Base-by-base conservation (phyloP, 2,113 vertebrate genomes). In the Callopanchax toddi region DNA sequence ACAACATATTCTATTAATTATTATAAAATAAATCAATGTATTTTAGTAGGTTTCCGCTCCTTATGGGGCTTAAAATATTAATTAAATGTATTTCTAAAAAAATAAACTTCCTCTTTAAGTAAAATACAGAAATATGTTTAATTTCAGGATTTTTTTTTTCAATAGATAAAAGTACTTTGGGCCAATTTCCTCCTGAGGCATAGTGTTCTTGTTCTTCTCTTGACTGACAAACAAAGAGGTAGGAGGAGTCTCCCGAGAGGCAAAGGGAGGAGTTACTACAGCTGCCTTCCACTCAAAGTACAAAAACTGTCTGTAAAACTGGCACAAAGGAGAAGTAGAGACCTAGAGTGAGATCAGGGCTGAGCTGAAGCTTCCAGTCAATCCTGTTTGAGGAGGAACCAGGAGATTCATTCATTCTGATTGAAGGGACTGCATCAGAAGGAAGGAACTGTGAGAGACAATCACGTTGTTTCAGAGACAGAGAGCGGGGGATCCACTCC, bases 311-410 rank as follows among this genome's bases (percentile, higher is more conserved):
- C 59, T 79, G 72, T 56, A 26, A 21, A 12, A 64, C 55, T 43
- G 55, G 64, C 76, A 83, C 88, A 87, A 90, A 86, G 77, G 53
- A 84, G 71, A 57, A 79, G 73, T 13, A 10, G 22, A 49, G 61
- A 51, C 23, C 37, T 26, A 51, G 69, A 60, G 60, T 23, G 18
- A 20, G 64, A 67, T 66, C 54, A 18, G 18, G 62, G 65, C 43
- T 12, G 70, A 37, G 82, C 46, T 45, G 60, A 71, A 52, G 45
- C 54, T 64, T 8, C 62, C 17, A 36, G 62, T 67, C 17, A 36
- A 63, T 67, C 76, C 83, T 71, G 56, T 68, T 61, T 25, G 49
- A 74, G 55, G 20, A 43, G 45, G 54, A 83, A 52, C 68, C 17
- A 45, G 73, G 4, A 4, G 3, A 59, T 17, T 40, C 37, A n/a